These are phyloP conservation scores for Alsophila aescularia DNA, from an alignment of 2,888 invertebrate genomes.

Conservation along the genomic window DNA sequence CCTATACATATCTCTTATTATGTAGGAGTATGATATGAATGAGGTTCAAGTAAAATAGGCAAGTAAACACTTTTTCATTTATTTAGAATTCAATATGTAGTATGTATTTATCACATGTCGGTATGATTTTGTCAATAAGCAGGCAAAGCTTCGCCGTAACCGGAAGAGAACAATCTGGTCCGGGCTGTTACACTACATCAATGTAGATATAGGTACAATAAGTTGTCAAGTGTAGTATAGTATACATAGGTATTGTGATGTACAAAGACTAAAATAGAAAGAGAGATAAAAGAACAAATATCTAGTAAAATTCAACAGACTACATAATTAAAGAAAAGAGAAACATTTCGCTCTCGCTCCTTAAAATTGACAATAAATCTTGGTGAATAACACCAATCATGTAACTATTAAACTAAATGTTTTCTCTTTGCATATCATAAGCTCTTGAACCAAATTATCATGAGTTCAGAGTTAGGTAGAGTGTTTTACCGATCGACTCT, in stretches of 20 bases:
- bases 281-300: conserved; percentile 15
- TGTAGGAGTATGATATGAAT: neutral
- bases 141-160: conserved; percentile 64
- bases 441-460: too few species aligned
- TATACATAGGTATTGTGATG: conserved; percentile 12
- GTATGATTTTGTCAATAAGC: conserved; percentile 75
- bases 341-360: too few species aligned
- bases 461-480: too few species aligned
- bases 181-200: conserved; percentile 41
- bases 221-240: conserved; percentile 11
- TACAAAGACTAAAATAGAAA: conserved; percentile 5
- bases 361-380: too few species aligned
- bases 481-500: too few species aligned
- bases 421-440: too few species aligned
- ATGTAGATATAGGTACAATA: conserved; percentile 10
- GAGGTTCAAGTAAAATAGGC: conserved; percentile 51
- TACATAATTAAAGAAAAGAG: neutral
- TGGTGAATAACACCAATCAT: too few species aligned
- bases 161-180: conserved; percentile 46
- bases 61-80: conserved; percentile 71
- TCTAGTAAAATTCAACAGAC: conserved; percentile 6
- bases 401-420: too few species aligned
- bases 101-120: conserved; percentile 76
- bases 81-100: conserved; percentile 73
- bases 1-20: too few species aligned